phyloP scores from a whole-genome alignment of 2,888 invertebrate genomes.

The Mesorhabditis belari region DNA sequence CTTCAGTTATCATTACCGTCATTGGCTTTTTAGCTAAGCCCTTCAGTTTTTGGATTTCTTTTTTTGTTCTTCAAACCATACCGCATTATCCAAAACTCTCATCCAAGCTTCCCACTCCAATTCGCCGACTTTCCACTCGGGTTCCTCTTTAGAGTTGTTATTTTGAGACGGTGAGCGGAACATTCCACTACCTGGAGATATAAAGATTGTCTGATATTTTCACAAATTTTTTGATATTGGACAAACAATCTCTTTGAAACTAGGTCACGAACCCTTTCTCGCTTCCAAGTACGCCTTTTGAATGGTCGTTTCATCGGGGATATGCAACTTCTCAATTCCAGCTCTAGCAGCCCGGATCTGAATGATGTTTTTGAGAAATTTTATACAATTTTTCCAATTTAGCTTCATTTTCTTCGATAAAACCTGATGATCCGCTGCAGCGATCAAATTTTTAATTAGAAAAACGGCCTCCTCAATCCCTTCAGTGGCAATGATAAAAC shows the following conservation, averaged over 20 bases:
- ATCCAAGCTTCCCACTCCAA: slow-evolving; percentile 60
- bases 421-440: slow-evolving; percentile 57
- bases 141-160: slow-evolving; percentile 2
- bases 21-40: too few relatives aligned
- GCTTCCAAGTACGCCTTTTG: slow-evolving; percentile 33
- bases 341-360: slow-evolving; percentile 68
- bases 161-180: background rate
- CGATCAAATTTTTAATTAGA: slow-evolving; percentile 53
- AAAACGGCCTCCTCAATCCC: slow-evolving; percentile 82
- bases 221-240: too few relatives aligned
- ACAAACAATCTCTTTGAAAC: too few relatives aligned
- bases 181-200: background rate
- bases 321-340: slow-evolving; percentile 71
- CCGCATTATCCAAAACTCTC: slow-evolving; percentile 58
- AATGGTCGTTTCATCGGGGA: slow-evolving; percentile 61
- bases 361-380: slow-evolving; percentile 4
- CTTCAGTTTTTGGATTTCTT: background rate
- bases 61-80: slow-evolving; percentile 44
- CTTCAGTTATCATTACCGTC: too few relatives aligned
- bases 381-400: background rate
- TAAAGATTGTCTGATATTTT: background rate
- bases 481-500: slow-evolving; percentile 87
- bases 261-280: slow-evolving; percentile 6
- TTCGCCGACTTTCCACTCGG: slow-evolving; percentile 54
- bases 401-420: background rate